Percentiles rank a stretch among this genome's conserved stretches.
Conservation (phyloP, 2,888 invertebrate species). For the Junonia oenone region DNA sequence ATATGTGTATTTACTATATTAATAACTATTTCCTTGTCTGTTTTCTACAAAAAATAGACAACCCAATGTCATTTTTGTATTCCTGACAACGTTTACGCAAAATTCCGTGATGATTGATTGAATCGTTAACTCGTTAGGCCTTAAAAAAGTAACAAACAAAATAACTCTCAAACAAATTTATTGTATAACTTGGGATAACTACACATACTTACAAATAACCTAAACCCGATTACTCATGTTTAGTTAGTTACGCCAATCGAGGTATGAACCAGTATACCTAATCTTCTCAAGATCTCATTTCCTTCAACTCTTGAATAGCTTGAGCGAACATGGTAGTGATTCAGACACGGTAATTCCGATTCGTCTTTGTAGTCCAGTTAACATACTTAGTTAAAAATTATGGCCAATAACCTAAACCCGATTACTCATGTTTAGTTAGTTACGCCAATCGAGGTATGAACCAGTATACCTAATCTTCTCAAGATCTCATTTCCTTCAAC, state of each 20-base stretch:
- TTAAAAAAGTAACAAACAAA: neutral
- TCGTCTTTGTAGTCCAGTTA: neutral
- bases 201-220: neutral
- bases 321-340: slow-evolving; percentile 5
- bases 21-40: too few species aligned
- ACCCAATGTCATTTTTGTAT: too few species aligned
- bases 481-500: neutral
- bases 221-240: neutral
- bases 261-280: neutral
- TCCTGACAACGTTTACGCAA: too few species aligned
- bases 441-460: neutral
- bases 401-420: neutral
- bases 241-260: neutral
- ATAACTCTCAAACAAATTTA: neutral
- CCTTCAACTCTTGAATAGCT: neutral
- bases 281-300: neutral
- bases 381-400: neutral
- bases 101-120: too few species aligned
- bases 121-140: too few species aligned
- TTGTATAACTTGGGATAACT: neutral
- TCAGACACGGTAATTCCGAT: slow-evolving; percentile 12
- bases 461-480: neutral
- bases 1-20: too few species aligned
- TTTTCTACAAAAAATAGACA: too few species aligned
- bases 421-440: neutral